These are phyloP conservation scores for Echeneis naucrates DNA, from an alignment of 2,797 vertebrate genomes.

Conservation along the genomic window DNA sequence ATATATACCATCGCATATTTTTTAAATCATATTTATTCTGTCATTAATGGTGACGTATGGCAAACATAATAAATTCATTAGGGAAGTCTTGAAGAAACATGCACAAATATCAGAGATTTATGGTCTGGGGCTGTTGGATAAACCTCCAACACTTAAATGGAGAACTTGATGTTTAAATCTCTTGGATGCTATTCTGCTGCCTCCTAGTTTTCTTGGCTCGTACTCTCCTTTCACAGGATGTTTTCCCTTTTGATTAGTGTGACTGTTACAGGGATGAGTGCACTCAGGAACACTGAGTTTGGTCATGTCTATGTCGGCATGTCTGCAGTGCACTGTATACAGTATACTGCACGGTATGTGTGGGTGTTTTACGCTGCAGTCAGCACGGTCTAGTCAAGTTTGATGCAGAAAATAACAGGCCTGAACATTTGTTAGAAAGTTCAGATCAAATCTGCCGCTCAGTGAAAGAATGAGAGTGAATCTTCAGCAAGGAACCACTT, in stretches of 20 bases:
- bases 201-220: constrained; percentile 34
- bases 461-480: constrained; percentile 5
- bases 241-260: constrained; percentile 57
- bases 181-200: constrained; percentile 27
- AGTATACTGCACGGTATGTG: constrained; percentile 1
- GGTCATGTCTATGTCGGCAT: constrained; percentile 25
- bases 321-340: too few species aligned
- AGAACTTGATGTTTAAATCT: constrained; percentile 29
- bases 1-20: too few species aligned
- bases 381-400: constrained; percentile 26
- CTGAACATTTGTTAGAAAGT: constrained; percentile 26
- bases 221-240: constrained; percentile 27
- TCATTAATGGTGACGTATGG: constrained; percentile 18
- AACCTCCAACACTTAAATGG: constrained; percentile 6
- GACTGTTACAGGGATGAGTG: constrained; percentile 29
- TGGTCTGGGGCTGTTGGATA: constrained; percentile 21
- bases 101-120: constrained; percentile 20
- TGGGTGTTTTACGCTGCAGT: not conserved
- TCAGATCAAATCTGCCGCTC: constrained; percentile 4
- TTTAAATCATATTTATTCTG: constrained; percentile 9
- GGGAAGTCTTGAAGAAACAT: constrained; percentile 12
- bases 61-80: not conserved
- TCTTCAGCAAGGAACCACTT: constrained; percentile 4
- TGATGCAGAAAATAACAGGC: constrained; percentile 36
- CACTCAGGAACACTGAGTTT: constrained; percentile 16